These are phyloP conservation scores for Ceratosolen fusciceps DNA, from an alignment of 1,140 invertebrate genomes.

Conservation along the genomic window DNA sequence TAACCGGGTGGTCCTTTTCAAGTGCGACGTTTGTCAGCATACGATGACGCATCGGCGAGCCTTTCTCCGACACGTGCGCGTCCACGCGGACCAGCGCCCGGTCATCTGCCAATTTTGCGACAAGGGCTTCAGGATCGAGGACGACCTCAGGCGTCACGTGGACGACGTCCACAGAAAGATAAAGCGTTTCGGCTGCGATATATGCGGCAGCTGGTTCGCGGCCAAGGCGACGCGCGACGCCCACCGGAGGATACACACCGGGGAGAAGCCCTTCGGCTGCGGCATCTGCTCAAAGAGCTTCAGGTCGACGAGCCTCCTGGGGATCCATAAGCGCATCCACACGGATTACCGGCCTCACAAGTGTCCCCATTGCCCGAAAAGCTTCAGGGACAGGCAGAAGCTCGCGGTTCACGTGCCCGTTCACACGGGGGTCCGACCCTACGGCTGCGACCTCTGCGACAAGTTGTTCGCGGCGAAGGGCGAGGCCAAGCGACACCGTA, in stretches of 20 bases:
- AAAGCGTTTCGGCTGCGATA: constrained; percentile 67
- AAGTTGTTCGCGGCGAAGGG: constrained; percentile 70
- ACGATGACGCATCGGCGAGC: not conserved
- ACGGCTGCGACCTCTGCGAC: constrained; percentile 69
- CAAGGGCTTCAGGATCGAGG: constrained; percentile 64
- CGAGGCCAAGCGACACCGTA: constrained; percentile 69
- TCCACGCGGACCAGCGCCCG: constrained; percentile 63
- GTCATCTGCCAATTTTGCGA: constrained; percentile 63
- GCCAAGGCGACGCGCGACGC: constrained; percentile 75
- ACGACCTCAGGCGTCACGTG: constrained; percentile 61
- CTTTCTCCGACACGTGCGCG: constrained; percentile 76
- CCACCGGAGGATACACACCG: constrained; percentile 77
- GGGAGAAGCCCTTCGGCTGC: constrained; percentile 76
- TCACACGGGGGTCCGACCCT: constrained; percentile 68
- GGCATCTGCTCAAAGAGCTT: constrained; percentile 74
- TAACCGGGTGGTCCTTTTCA: not conserved
- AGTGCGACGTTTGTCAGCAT: constrained; percentile 8
- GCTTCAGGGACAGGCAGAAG: constrained; percentile 70
- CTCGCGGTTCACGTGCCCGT: constrained; percentile 68
- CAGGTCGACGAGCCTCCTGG: constrained; percentile 69
- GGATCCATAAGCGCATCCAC: constrained; percentile 71
- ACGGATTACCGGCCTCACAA: constrained; percentile 69
- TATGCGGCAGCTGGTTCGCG: too few relatives aligned
- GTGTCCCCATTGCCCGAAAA: constrained; percentile 68
- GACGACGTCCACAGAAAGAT: constrained; percentile 61